Base-by-base conservation (phyloP, 2,888 invertebrate species). In the Polydesmus complanatus region DNA sequence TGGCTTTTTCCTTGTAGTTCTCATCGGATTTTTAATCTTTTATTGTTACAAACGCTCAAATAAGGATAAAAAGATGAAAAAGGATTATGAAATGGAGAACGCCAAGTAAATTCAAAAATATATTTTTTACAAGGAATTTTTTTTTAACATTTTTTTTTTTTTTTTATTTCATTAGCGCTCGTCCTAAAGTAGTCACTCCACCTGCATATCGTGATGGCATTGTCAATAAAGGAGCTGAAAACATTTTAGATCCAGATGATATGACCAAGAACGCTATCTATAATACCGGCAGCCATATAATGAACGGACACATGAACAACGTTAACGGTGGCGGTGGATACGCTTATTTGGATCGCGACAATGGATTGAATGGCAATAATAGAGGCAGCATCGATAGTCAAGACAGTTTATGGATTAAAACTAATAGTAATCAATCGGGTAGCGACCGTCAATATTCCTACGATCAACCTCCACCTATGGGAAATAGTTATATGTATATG, bases 361-460 rank as follows among this genome's bases (percentile, higher is more conserved):
- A 88, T 74, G 91, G 91, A 76, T 88, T 90, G 63, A 91, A 91
- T 74, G 91, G 90, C 63, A 91, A 91, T 78, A 90, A 91, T 74
- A 91, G 91, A n/a, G 92, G 92, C 67, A 91, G 91, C 69, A 91
- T 92, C 62, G 91, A 93, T 77, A 92, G 91, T 2, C 92, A 92
- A 75, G 91, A 92, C 74, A 92, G 92, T 49, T 77, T 93, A 70
- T 91, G 93, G 92, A 86, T 91, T 81, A 92, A 92, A 63, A 76
- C 86, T 86, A 81, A 86, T 86, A 1, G 86, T 85, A n/a, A 81
- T 80, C 64, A 57, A 18, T 55, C 54, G 5, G 37, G 37, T 8
- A 61, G 53, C 26, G 63, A 63, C 56, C 61, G 63, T 18, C 50
- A 61, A 2, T 63, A 61, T 27, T 67, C 47, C 61, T 63, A 63